Evolutionary conservation across 2,113 vertebrate species (phyloP), one percentile per base, ranked within the genome.

Genomic region (Accipiter cooperii): DNA sequence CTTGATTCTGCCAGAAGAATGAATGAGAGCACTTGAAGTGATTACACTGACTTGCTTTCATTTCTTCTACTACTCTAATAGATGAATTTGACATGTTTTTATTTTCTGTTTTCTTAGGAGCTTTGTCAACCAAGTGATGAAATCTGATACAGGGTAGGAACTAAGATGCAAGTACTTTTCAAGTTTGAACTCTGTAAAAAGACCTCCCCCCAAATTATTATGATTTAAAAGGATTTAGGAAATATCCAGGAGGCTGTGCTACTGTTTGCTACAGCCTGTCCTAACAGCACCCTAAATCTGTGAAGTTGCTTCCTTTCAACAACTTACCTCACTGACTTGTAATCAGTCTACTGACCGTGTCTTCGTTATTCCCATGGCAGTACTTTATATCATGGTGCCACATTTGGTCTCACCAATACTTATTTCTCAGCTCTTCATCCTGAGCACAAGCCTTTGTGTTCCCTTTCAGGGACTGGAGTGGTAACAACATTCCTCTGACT

Each of bases 341-440:
- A 44, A 52, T 33, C 71, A 16, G 4, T 58, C n/a, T 55, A 24
- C 25, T 31, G 54, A 21, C 24, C 47, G 0, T 40, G 28, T 31
- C 34, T 79, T 22, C 8, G 1, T 55, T 33, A 26, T 63, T 70
- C 16, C 66, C 5, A 11, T 12, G 25, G 63, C 22, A 70, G 40
- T 40, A 13, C n/a, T 54, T 34, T 15, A 8, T 29, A 28, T 18
- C 17, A 9, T 8, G 17, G 26, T n/a, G n/a, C 57, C 40, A 11
- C 0, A 1, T 52, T 11, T 1, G 0, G 8, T 33, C 19, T 47
- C 14, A 15, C 3, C 28, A n/a, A 3, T 47, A 13, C 20, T 70
- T 46, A 4, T 21, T 86, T 58, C 17, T 64, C 21, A 55, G 16
- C 12, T 68, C 8, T 36, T 46, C 0, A 0, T 21, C 21, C 29